These are phyloP conservation scores for Epizoanthus ramosus DNA, from an alignment of 92 coral and sea anemone species.

Conservation along the genomic window DNA sequence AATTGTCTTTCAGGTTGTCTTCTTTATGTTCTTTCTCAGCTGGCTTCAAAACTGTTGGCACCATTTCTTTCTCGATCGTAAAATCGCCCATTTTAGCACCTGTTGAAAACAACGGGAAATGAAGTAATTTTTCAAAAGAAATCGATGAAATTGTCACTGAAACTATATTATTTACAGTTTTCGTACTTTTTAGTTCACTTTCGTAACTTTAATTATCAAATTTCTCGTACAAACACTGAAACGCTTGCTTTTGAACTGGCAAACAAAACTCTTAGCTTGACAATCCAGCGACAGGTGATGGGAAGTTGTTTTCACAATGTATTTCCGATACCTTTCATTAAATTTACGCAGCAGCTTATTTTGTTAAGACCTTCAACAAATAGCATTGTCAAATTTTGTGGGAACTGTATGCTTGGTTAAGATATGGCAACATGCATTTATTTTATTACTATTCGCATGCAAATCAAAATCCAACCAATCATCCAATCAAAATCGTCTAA, in stretches of 20 bases:
- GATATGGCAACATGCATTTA: not conserved
- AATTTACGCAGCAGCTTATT: not conserved
- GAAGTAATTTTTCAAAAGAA: not conserved
- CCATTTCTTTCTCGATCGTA: conserved; percentile 9
- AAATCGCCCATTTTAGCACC: conserved; percentile 14
- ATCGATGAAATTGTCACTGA: not conserved
- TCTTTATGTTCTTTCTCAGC: not conserved
- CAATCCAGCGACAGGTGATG: not conserved
- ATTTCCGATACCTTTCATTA: not conserved
- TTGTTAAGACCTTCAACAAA: not conserved
- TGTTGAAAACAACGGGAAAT: not conserved
- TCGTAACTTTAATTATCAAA: not conserved
- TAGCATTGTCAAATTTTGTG: not conserved
- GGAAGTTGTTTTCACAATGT: not conserved
- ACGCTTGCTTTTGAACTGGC: not conserved
- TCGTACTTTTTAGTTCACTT: not conserved
- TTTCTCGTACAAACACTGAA: not conserved
- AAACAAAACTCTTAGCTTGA: not conserved
- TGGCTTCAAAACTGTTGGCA: not conserved
- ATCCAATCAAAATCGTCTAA: not conserved
- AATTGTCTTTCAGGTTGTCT: not conserved
- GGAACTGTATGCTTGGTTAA: not conserved
- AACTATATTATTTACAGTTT: not conserved
- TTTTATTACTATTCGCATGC: not conserved
- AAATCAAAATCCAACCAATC: too few species aligned